These are phyloP conservation scores for Heteromurus nitidus DNA, from an alignment of 2,888 invertebrate species.

Conservation along the genomic window DNA sequence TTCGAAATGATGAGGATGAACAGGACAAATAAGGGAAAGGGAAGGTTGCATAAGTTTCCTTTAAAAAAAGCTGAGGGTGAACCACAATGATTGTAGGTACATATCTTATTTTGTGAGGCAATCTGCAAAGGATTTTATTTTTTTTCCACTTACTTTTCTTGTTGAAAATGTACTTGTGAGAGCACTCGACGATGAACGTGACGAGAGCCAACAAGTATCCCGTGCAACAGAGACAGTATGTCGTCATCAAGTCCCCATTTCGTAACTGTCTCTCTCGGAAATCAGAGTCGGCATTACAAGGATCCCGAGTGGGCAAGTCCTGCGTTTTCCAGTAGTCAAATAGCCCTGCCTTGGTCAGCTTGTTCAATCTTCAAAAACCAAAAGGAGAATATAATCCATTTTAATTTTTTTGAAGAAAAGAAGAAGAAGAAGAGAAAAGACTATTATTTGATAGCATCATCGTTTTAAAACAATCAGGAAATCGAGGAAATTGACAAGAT, in stretches of 20 bases:
- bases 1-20: too few species aligned
- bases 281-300: conserved; percentile 88
- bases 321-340: conserved; percentile 81
- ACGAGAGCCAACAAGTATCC: conserved; percentile 82
- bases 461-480: background rate
- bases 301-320: conserved; percentile 84
- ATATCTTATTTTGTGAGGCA: too few species aligned
- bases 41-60: too few species aligned
- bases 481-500: background rate
- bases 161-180: conserved; percentile 67
- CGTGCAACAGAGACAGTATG: conserved; percentile 84
- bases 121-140: too few species aligned
- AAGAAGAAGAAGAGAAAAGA: background rate
- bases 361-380: conserved; percentile 65
- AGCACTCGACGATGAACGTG: conserved; percentile 82
- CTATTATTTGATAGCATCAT: too few species aligned
- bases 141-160: conserved; percentile 71
- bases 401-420: too few species aligned
- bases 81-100: too few species aligned
- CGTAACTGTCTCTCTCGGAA: conserved; percentile 86
- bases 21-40: too few species aligned
- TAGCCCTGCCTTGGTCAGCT: conserved; percentile 85
- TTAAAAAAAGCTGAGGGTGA: too few species aligned
- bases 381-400: too few species aligned
- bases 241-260: conserved; percentile 86